phyloP scores from a whole-genome alignment of 2,113 vertebrate genomes.

The Cephalophus harveyi region DNA sequence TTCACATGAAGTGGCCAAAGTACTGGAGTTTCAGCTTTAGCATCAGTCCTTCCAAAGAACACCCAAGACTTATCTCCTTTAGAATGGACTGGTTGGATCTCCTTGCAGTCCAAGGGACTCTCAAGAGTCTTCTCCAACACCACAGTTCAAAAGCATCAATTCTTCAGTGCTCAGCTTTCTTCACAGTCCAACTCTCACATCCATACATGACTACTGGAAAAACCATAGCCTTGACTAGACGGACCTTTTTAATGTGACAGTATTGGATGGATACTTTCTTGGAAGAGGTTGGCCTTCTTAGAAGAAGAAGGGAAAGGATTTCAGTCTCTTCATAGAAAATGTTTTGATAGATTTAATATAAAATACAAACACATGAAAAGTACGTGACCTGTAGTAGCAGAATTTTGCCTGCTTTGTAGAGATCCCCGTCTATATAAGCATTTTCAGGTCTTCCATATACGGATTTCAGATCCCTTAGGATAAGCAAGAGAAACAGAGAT shows the following conservation, averaged over 20 bases:
- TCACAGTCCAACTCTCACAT: no score
- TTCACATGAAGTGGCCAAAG: no score
- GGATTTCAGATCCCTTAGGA: neutral
- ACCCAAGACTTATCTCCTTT: no score
- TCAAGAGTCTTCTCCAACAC: no score
- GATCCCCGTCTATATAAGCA: neutral
- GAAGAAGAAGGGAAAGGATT: neutral
- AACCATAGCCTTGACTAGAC: no score
- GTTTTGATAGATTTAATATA: neutral
- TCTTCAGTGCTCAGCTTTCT: no score
- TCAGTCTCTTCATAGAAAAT: neutral
- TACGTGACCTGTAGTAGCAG: neutral
- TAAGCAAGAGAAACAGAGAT: neutral
- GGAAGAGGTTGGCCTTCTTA: neutral
- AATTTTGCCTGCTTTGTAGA: constrained; percentile 10
- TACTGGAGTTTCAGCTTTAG: no score
- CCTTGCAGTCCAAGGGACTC: no score
- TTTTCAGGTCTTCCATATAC: neutral
- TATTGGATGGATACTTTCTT: neutral
- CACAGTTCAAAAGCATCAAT: no score
- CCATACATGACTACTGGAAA: no score
- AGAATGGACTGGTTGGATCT: no score
- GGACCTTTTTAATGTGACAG: neutral
- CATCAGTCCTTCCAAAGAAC: no score
- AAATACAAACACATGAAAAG: neutral